phyloP scores from a whole-genome alignment of 2,113 vertebrate species.

The Psephotus haematonotus region DNA sequence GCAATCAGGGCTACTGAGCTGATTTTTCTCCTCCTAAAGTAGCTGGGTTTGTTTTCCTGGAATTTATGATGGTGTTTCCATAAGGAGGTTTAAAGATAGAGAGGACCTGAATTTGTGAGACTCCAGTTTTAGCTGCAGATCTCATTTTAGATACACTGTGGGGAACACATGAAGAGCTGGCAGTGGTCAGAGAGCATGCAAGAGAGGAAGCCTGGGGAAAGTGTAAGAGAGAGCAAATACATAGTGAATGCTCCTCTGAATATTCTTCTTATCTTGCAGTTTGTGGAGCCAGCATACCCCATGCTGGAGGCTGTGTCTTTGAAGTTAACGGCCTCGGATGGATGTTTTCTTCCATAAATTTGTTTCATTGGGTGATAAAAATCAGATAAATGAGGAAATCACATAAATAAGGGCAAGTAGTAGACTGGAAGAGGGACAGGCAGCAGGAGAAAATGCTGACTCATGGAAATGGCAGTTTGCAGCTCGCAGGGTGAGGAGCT shows the following conservation, averaged over 20 bases:
- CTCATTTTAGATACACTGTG: not conserved
- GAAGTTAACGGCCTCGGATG: conserved; percentile 29
- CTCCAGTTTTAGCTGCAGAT: not conserved
- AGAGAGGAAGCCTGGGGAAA: not conserved
- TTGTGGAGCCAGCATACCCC: not conserved
- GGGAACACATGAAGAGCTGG: not conserved
- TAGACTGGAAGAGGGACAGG: not conserved
- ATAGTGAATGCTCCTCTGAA: not conserved
- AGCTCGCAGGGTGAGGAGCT: not conserved
- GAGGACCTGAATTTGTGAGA: not conserved
- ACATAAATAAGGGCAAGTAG: not conserved
- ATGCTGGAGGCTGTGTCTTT: not conserved
- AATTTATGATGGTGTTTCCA: not conserved
- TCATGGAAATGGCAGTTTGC: not conserved
- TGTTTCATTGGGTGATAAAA: conserved; percentile 1
- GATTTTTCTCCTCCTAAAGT: not conserved
- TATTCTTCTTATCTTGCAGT: not conserved
- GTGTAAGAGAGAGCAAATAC: not conserved
- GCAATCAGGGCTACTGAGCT: not conserved
- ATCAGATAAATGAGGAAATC: conserved; percentile 48
- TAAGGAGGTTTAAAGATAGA: not conserved
- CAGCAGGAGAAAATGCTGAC: not conserved
- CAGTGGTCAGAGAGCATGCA: not conserved
- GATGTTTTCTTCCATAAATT: conserved; percentile 41
- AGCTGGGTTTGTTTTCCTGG: not conserved